These are phyloP conservation scores for Caiman crocodilus DNA, from an alignment of 2,797 vertebrate species.

Conservation along the genomic window DNA sequence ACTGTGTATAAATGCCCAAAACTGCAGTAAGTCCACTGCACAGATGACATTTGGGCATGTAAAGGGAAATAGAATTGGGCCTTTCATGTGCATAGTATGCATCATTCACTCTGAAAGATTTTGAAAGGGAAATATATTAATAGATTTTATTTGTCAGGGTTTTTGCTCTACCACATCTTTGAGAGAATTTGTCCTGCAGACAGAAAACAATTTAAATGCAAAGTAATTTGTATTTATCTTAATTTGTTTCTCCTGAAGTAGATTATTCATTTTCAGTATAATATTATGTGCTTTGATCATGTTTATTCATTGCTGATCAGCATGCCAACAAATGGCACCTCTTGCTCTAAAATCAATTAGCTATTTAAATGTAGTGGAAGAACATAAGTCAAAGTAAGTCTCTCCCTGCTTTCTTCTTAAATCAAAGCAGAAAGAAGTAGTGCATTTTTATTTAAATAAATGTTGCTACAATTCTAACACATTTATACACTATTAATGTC, in stretches of 20 bases:
- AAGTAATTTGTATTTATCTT: conserved; percentile 48
- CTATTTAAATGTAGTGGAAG: not conserved
- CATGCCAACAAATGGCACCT: not conserved
- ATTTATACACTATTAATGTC: not conserved
- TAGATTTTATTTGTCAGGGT: not conserved
- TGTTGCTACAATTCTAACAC: not conserved
- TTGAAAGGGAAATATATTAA: not conserved
- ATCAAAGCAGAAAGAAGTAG: not conserved
- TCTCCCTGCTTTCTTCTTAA: conserved; percentile 19
- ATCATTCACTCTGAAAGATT: not conserved
- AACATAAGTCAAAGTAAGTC: not conserved
- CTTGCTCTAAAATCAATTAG: conserved; percentile 20
- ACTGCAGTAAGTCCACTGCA: too few relatives aligned
- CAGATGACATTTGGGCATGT: too few relatives aligned
- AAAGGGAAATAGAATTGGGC: not conserved
- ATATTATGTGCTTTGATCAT: not conserved
- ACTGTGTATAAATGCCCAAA: too few relatives aligned
- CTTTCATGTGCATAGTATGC: not conserved
- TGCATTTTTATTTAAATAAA: not conserved
- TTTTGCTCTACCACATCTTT: conserved; percentile 1
- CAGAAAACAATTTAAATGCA: conserved; percentile 26
- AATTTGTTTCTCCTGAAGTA: conserved; percentile 27
- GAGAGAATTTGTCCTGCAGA: not conserved
- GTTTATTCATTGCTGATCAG: conserved; percentile 48
- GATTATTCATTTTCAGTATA: conserved; percentile 1